Evolutionary conservation across 2,888 invertebrate species (phyloP).

Genomic region (Mesoligia furuncula): DNA sequence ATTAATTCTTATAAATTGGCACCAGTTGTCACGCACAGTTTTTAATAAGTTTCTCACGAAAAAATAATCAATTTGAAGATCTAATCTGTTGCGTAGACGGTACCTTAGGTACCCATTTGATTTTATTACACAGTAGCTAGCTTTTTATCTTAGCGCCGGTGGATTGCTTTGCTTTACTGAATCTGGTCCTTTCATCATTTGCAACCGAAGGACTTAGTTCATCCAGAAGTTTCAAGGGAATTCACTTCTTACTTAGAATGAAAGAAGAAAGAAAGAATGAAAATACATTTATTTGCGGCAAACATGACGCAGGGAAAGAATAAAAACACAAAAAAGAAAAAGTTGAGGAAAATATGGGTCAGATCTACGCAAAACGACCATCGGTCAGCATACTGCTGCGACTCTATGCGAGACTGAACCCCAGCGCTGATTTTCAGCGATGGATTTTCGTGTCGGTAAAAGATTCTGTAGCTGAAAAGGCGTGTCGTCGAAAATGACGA

Average conservation of each 20-base stretch:
- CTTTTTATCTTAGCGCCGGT: neutral
- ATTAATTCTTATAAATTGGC: constrained; percentile 54
- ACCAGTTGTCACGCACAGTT: constrained; percentile 43
- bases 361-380: too few species aligned
- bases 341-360: too few species aligned
- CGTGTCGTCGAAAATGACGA: too few species aligned
- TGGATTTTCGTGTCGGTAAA: too few species aligned
- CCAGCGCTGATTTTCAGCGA: neutral
- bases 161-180: neutral
- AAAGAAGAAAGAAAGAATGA: too few species aligned
- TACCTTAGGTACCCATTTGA: neutral
- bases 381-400: too few species aligned
- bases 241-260: neutral
- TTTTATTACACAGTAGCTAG: neutral
- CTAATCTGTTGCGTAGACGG: neutral
- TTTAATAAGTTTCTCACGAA: constrained; percentile 17
- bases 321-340: neutral
- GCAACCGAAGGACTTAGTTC: neutral
- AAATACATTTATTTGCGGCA: too few species aligned
- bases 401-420: neutral
- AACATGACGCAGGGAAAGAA: neutral
- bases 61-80: constrained; percentile 24
- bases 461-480: too few species aligned
- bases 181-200: constrained; percentile 1
- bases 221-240: neutral